A percentile compares a stretch with the other conserved stretches of the same genome.
phyloP scores from a whole-genome alignment of 2,888 invertebrate species.

The Augiades crinisus region DNA sequence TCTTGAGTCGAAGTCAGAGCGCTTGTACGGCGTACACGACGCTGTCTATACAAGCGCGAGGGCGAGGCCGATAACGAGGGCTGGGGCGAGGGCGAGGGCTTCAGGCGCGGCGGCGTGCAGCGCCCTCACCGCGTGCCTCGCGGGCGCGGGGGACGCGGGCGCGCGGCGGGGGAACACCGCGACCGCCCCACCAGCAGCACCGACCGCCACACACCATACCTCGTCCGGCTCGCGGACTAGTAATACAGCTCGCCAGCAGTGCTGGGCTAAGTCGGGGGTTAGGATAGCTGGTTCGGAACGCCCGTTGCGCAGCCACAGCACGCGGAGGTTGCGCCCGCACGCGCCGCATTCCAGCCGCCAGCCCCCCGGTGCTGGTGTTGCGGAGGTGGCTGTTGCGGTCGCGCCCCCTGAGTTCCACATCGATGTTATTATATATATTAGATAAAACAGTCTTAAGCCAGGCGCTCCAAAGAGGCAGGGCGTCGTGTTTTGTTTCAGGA shows the following conservation, averaged over 20 bases:
- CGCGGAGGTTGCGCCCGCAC: slow-evolving; percentile 62
- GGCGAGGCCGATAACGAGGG: too few species aligned
- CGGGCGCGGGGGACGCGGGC: slow-evolving; percentile 57
- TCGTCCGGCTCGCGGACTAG: slow-evolving; percentile 61
- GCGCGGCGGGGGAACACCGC: slow-evolving; percentile 54
- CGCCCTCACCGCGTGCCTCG: slow-evolving; percentile 58
- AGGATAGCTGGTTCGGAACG: slow-evolving; percentile 46
- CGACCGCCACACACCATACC: slow-evolving; percentile 65
- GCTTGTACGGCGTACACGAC: too few species aligned
- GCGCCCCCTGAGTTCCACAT: slow-evolving; percentile 48
- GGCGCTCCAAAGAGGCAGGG: too few species aligned
- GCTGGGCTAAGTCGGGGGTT: slow-evolving; percentile 55
- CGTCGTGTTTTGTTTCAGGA: too few species aligned
- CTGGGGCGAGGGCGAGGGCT: too few species aligned
- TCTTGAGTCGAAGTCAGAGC: too few species aligned
- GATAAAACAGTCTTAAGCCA: too few species aligned
- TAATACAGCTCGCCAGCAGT: slow-evolving; percentile 66
- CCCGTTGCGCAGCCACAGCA: slow-evolving; percentile 39
- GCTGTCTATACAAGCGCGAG: too few species aligned
- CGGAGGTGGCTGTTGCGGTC: slow-evolving; percentile 59
- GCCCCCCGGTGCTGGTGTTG: slow-evolving; percentile 51
- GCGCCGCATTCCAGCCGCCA: slow-evolving; percentile 72
- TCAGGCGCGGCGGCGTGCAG: slow-evolving; percentile 40
- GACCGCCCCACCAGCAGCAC: slow-evolving; percentile 54
- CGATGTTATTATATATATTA: too few species aligned